Conservation (phyloP, 2,797 vertebrate species). For the Ataeniobius toweri region DNA sequence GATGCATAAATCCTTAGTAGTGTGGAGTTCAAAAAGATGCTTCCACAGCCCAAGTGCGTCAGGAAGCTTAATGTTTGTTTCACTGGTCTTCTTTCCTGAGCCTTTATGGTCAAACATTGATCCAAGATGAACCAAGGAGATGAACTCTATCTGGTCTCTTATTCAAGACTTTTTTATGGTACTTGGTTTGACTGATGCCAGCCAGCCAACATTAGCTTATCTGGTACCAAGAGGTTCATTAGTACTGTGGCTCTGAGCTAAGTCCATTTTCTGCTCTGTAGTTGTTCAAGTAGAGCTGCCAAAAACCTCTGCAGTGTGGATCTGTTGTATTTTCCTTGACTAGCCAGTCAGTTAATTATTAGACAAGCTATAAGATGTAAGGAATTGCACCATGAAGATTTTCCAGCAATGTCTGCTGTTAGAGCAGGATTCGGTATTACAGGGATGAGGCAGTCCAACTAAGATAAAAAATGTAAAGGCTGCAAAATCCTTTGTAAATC, state of each 20-base stretch:
- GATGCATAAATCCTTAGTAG: background rate
- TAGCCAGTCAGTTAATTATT: constrained; percentile 67
- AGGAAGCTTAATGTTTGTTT: constrained; percentile 7
- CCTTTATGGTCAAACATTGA: constrained; percentile 41
- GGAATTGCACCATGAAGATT: constrained; percentile 57
- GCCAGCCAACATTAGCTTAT: constrained; percentile 25
- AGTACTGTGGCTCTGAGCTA: constrained; percentile 65
- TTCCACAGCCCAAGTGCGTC: constrained; percentile 24
- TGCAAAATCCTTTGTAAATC: too few relatives aligned
- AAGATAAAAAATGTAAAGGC: too few relatives aligned
- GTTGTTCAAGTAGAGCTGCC: constrained; percentile 51
- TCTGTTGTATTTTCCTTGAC: constrained; percentile 66
- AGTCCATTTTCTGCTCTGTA: constrained; percentile 64
- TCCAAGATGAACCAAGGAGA: constrained; percentile 38
- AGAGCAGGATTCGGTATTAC: constrained; percentile 10
- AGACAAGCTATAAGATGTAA: constrained; percentile 51
- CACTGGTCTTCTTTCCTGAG: constrained; percentile 42
- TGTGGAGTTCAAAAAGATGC: constrained; percentile 30
- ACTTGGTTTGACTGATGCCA: background rate
- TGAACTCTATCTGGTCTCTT: constrained; percentile 24
- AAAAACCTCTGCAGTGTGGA: constrained; percentile 48
- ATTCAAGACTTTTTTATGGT: background rate
- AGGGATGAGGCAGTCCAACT: background rate
- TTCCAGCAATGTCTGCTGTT: constrained; percentile 47
- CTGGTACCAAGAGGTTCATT: constrained; percentile 59